Base-by-base conservation (phyloP, 2,797 vertebrate genomes). In the Caiman crocodilus region DNA sequence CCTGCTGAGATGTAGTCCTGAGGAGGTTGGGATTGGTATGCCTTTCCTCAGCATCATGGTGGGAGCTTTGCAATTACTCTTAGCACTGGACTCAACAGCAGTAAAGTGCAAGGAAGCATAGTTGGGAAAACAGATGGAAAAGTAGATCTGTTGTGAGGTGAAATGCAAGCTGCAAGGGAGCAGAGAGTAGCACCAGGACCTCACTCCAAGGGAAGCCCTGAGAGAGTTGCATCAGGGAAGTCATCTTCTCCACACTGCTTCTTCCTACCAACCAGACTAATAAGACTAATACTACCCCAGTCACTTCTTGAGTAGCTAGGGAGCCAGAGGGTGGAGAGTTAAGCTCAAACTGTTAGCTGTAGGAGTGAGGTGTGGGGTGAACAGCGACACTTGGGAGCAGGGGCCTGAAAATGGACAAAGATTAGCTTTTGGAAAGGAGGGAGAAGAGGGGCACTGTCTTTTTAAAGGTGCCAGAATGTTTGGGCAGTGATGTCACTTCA, bases 401-500 rank as follows among this genome's bases (percentile, higher is more conserved):
- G 56, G 42, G 11, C 26, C 50, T 55, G 58, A 64, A 81, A 88
- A 57, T 23, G 25, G 76, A 25, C 75, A 56, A 82, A 71, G 35
- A 81, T 90, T 85, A 74, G 56, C 82, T 25, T 10, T 18, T 35
- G 26, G 23, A 50, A 80, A 32, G 23, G 79, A 58, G 16, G 84
- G 28, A 77, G 88, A 82, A 90, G 60, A 75, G 14, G 67, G 26
- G 73, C 7, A 7, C 35, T 90, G 82, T 87, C 65, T 30, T 95
- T 93, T 91, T 64, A 88, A 93, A 93, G 82, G 71, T 87, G 60
- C 76, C 60, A 30, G 79, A 77, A 89, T 65, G 84, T 55, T 64
- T 96, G 73, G 63, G 57, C 73, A 87, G 9, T 94, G 95, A 89
- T 79, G 80, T 91, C 81, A 91, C 0, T 1, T 77, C 65, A 85